These are phyloP conservation scores for Edolisoma coerulescens DNA, from an alignment of 2,113 vertebrate genomes.

Conservation along the genomic window DNA sequence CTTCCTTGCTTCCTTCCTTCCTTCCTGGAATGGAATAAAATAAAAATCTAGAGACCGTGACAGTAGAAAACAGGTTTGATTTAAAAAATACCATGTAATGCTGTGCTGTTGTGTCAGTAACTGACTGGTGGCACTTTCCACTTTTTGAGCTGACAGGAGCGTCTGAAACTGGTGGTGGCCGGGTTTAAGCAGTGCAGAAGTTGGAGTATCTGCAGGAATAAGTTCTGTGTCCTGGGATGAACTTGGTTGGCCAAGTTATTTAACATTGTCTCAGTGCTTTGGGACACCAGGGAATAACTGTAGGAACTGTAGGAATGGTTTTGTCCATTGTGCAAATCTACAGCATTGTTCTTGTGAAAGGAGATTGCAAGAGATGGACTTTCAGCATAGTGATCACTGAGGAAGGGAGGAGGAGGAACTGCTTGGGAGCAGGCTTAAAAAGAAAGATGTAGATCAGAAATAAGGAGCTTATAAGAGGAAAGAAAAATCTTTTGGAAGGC, in stretches of 20 bases:
- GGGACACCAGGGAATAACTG: background rate
- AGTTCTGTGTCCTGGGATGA: background rate
- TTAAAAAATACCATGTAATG: background rate
- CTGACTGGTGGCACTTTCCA: background rate
- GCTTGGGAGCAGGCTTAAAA: background rate
- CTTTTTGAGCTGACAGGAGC: background rate
- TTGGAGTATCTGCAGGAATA: background rate
- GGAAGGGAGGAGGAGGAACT: background rate
- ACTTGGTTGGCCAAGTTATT: background rate
- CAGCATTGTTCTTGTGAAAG: background rate
- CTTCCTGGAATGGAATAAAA: background rate
- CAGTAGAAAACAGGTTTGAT: background rate
- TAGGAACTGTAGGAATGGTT: background rate
- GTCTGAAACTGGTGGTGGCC: background rate
- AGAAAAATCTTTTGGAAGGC: background rate
- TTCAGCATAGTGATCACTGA: background rate
- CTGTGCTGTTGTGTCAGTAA: background rate
- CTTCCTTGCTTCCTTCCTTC: background rate
- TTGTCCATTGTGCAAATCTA: background rate
- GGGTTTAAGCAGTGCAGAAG: background rate
- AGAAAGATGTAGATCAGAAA: background rate
- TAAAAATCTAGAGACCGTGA: background rate
- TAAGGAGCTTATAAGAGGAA: background rate
- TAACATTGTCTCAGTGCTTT: background rate
- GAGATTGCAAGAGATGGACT: background rate